Conservation (phyloP, 2,113 vertebrate genomes). For the Tragelaphus scriptus region DNA sequence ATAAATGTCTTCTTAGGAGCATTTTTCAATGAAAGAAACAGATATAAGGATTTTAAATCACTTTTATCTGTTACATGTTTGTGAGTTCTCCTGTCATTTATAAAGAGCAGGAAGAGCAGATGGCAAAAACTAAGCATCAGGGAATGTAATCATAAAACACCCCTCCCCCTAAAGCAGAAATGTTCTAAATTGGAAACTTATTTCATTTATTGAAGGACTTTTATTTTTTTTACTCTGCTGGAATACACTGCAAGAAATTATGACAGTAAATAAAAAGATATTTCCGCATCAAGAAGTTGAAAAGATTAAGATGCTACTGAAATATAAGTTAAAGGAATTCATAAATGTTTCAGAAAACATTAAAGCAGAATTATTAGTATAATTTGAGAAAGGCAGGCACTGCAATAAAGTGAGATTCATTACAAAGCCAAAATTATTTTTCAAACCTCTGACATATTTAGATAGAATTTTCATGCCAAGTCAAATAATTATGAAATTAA, state of each 20-base stretch:
- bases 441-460: constrained; percentile 58
- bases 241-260: constrained; percentile 37
- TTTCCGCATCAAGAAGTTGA: constrained; percentile 51
- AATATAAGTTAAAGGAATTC: constrained; percentile 53
- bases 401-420: constrained; percentile 64
- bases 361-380: constrained; percentile 41
- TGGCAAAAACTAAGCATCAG: constrained; percentile 69
- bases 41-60: constrained; percentile 65
- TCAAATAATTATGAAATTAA: constrained; percentile 54
- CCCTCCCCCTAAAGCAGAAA: constrained; percentile 2
- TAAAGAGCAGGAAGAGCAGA: constrained; percentile 62
- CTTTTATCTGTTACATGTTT: constrained; percentile 65
- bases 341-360: constrained; percentile 59
- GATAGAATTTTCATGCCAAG: constrained; percentile 51
- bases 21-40: constrained; percentile 46
- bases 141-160: constrained; percentile 68
- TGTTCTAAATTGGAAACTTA: constrained; percentile 25
- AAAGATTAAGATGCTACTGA: constrained; percentile 54
- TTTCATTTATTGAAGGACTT: constrained; percentile 51
- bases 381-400: constrained; percentile 42
- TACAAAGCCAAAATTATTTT: constrained; percentile 53
- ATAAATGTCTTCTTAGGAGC: constrained; percentile 58
- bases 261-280: constrained; percentile 1
- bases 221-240: constrained; percentile 24
- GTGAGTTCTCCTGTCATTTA: constrained; percentile 64